Evolutionary conservation across 2,797 vertebrate species (phyloP).

Genomic region (Pipistrellus nathusii): DNA sequence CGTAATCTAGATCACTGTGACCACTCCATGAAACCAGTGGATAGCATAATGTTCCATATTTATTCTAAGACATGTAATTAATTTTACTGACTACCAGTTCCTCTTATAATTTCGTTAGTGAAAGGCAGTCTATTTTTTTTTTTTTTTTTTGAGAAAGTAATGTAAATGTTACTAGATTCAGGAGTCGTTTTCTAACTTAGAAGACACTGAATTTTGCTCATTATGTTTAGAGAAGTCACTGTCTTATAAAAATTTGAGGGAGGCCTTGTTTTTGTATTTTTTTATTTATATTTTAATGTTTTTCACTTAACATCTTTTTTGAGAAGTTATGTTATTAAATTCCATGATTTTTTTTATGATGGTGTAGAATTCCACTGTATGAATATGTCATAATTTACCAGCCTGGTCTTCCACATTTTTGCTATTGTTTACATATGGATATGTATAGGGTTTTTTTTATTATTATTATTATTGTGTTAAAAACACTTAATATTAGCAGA

Average conservation of each 20-base stretch:
- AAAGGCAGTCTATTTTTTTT: not conserved
- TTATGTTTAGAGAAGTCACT: not conserved
- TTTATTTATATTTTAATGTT: not conserved
- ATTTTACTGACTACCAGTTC: not conserved
- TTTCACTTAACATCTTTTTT: conserved; percentile 29
- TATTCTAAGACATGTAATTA: conserved; percentile 11
- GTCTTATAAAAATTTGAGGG: not conserved
- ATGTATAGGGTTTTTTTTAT: not conserved
- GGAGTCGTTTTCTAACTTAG: not conserved
- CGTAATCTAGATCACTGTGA: not conserved
- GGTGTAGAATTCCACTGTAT: not conserved
- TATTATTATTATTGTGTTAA: not conserved
- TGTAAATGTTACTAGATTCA: not conserved
- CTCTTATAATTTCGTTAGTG: conserved; percentile 11
- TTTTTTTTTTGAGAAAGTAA: not conserved
- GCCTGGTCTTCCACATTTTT: not conserved
- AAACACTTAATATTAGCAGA: not conserved
- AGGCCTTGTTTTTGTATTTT: not conserved
- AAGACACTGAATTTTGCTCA: not conserved
- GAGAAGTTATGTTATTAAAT: not conserved
- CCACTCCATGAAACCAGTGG: not conserved
- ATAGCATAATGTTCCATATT: not conserved
- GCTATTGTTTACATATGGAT: not conserved
- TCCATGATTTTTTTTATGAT: not conserved
- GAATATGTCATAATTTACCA: not conserved